phyloP scores from a whole-genome alignment of 2,888 invertebrate species.

The Dasypogon diadema region DNA sequence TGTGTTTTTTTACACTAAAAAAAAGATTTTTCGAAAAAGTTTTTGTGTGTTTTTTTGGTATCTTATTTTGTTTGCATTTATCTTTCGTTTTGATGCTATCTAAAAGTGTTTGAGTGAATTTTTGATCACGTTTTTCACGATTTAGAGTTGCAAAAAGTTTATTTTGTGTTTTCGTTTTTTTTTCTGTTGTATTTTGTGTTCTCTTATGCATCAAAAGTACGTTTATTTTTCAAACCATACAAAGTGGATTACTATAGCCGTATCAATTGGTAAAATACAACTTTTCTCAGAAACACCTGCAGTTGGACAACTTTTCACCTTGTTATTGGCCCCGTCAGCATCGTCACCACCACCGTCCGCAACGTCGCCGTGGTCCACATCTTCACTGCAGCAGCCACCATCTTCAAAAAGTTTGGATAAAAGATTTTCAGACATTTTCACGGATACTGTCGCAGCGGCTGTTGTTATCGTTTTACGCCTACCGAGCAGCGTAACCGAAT shows the following conservation, averaged over 20 bases:
- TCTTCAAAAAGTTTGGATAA: constrained; percentile 16
- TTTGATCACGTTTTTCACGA: neutral
- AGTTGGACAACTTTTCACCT: constrained; percentile 9
- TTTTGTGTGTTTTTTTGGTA: neutral
- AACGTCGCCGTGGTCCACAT: neutral
- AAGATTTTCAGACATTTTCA: neutral
- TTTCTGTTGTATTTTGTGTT: constrained; percentile 12
- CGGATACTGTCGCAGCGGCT: constrained; percentile 58
- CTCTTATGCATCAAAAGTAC: neutral
- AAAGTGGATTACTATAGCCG: neutral
- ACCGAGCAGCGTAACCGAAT: constrained; percentile 68
- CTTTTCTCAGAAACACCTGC: constrained; percentile 19
- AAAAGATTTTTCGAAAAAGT: neutral
- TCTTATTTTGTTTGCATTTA: neutral
- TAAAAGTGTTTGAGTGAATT: neutral
- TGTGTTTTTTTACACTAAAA: neutral
- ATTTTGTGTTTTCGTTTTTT: constrained; percentile 12
- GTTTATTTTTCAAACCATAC: neutral
- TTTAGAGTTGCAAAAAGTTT: neutral
- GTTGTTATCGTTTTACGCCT: constrained; percentile 60
- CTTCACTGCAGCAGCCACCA: neutral
- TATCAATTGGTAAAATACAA: neutral
- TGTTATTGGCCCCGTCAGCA: neutral
- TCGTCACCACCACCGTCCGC: neutral
- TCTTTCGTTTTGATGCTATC: neutral